phyloP scores from a whole-genome alignment of 1,140 invertebrate species.

The Nasonia giraulti region DNA sequence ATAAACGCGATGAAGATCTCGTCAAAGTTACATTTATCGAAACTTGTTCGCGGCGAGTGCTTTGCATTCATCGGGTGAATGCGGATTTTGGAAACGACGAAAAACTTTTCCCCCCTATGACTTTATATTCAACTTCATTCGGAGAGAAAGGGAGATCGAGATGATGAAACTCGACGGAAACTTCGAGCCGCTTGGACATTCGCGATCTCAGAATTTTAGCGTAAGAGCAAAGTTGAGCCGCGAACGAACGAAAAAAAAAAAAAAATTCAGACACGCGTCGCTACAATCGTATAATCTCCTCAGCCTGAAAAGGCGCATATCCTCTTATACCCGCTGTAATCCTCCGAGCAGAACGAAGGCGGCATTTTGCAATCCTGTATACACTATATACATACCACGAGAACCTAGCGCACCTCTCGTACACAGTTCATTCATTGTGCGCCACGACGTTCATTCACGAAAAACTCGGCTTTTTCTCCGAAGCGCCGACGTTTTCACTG shows the following conservation, averaged over 20 bases:
- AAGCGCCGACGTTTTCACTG: not conserved
- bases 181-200: not conserved
- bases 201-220: not conserved
- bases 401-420: too few species aligned
- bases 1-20: too few species aligned
- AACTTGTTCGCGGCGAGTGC: not conserved
- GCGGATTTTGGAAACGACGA: not conserved
- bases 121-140: not conserved
- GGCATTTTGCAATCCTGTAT: conserved; percentile 14
- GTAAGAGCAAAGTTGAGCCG: too few species aligned
- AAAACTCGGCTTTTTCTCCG: conserved; percentile 17
- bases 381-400: not conserved
- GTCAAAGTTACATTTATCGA: too few species aligned
- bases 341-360: not conserved
- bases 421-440: not conserved
- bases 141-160: not conserved
- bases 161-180: not conserved
- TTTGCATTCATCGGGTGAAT: not conserved
- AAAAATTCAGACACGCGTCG: too few species aligned
- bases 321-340: too few species aligned
- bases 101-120: not conserved
- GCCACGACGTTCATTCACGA: not conserved
- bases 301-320: too few species aligned
- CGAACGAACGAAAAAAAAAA: too few species aligned
- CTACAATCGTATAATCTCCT: too few species aligned